phyloP scores from a whole-genome alignment of 2,797 vertebrate species.

The Botia kubotai region DNA sequence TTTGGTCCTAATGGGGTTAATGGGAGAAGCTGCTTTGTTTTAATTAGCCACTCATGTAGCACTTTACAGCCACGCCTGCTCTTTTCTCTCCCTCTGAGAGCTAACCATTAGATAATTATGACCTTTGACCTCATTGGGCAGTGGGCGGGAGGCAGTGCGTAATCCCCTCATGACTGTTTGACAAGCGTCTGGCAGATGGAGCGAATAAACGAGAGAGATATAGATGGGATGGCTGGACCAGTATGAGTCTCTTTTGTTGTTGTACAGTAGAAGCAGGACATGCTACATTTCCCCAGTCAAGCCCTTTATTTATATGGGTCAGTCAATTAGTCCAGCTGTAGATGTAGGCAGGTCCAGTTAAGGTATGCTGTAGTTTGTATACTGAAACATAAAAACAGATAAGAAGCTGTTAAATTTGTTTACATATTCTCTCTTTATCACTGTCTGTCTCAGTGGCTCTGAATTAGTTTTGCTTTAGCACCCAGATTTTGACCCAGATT shows the following conservation, averaged over 20 bases:
- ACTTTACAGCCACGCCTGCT: conserved; percentile 30
- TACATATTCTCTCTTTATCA: no score
- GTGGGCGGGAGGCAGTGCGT: background rate
- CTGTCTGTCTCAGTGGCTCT: no score
- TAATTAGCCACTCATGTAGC: conserved; percentile 8
- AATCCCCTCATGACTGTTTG: conserved; percentile 38
- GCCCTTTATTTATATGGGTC: conserved; percentile 29
- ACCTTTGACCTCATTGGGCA: conserved; percentile 53
- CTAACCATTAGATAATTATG: conserved; percentile 63
- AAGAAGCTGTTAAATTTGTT: no score
- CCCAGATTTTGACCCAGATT: no score
- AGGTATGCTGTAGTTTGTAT: no score
- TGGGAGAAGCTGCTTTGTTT: conserved; percentile 40
- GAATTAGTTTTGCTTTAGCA: no score
- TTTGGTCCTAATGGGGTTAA: conserved; percentile 22
- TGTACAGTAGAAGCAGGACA: conserved; percentile 31
- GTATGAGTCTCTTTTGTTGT: conserved; percentile 45
- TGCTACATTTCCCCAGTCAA: conserved; percentile 14
- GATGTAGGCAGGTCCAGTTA: no score
- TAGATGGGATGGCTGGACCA: conserved; percentile 6
- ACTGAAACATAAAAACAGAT: no score
- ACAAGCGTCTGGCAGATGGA: conserved; percentile 53
- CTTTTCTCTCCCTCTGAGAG: conserved; percentile 37
- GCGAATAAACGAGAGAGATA: conserved; percentile 32
- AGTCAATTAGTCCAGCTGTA: background rate